phyloP scores from a whole-genome alignment of 2,888 invertebrate species.

The Acanthoscelides obtectus region DNA sequence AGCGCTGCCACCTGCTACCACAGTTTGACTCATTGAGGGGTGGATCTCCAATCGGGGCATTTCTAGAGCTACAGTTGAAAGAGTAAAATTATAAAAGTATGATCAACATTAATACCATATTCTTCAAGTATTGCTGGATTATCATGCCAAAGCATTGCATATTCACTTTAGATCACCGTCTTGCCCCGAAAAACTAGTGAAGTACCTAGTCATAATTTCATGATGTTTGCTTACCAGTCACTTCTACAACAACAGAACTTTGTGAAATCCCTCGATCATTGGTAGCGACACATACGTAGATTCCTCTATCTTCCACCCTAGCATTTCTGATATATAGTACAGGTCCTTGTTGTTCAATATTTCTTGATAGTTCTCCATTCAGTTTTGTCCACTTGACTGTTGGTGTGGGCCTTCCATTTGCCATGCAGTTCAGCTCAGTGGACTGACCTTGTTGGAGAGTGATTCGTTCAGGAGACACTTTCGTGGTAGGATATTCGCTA shows the following conservation, averaged over 20 bases:
- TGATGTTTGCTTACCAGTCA: constrained; percentile 68
- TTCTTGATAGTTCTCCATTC: constrained; percentile 53
- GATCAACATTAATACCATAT: too few relatives aligned
- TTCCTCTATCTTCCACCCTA: constrained; percentile 71
- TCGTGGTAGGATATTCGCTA: constrained; percentile 46
- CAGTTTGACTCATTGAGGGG: constrained; percentile 62
- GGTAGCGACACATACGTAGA: constrained; percentile 75
- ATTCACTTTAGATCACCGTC: too few relatives aligned
- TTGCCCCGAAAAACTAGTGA: too few relatives aligned
- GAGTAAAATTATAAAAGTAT: too few relatives aligned
- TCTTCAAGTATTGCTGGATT: too few relatives aligned
- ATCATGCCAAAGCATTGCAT: too few relatives aligned
- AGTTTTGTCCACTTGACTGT: constrained; percentile 80
- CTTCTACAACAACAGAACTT: constrained; percentile 70
- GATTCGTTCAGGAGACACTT: constrained; percentile 59
- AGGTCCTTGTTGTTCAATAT: constrained; percentile 56
- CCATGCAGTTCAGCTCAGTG: constrained; percentile 70
- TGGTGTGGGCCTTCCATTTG: constrained; percentile 70
- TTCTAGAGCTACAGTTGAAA: constrained; percentile 72
- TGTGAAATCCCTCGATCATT: constrained; percentile 58
- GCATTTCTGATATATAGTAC: constrained; percentile 63
- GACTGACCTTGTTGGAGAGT: constrained; percentile 62
- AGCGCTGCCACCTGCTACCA: constrained; percentile 62
- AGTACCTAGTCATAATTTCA: not conserved
- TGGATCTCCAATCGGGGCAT: constrained; percentile 72